A percentile compares a stretch with the other conserved stretches of the same genome.
These are phyloP conservation scores for Amphiura filiformis DNA, from an alignment of 35 echinoderm and acorn worm species.

Conservation along the genomic window DNA sequence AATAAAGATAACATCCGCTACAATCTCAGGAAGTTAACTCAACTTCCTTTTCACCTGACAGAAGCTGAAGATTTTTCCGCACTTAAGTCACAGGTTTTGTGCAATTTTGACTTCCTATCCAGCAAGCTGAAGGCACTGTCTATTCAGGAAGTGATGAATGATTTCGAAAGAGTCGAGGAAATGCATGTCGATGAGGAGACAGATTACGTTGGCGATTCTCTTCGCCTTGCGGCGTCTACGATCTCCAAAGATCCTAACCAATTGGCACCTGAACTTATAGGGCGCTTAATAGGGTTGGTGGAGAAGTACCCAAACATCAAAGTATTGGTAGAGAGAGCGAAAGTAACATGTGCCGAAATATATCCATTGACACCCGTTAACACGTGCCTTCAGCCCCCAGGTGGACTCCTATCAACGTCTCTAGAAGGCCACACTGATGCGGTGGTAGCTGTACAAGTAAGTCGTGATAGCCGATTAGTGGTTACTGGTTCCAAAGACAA, in stretches of 20 bases:
- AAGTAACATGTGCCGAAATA: background rate
- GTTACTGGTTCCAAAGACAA: conserved; percentile 26
- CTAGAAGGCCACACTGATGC: conserved; percentile 32
- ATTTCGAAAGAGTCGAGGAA: conserved; percentile 28
- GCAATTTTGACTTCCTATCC: conserved; percentile 70
- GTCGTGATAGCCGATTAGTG: conserved; percentile 3
- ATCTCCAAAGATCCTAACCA: conserved; percentile 59
- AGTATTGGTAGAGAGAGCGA: conserved; percentile 41
- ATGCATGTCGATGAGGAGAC: conserved; percentile 47
- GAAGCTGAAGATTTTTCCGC: conserved; percentile 6
- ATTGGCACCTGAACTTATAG: conserved; percentile 66
- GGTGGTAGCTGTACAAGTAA: conserved; percentile 11
- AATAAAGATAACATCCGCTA: background rate
- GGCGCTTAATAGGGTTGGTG: conserved; percentile 8
- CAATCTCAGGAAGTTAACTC: conserved; percentile 75
- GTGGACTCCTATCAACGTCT: conserved; percentile 35
- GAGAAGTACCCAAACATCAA: conserved; percentile 29
- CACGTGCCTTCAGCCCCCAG: conserved; percentile 39
- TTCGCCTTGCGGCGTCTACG: conserved; percentile 52
- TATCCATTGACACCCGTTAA: conserved; percentile 7
- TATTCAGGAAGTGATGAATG: conserved; percentile 64
- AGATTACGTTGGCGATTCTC: conserved; percentile 33
- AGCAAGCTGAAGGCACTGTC: conserved; percentile 64
- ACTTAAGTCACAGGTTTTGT: conserved; percentile 45
- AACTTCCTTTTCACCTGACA: conserved; percentile 67